These are phyloP conservation scores for Dicerorhinus sumatrensis DNA, from an alignment of 2,113 vertebrate genomes.

Conservation along the genomic window DNA sequence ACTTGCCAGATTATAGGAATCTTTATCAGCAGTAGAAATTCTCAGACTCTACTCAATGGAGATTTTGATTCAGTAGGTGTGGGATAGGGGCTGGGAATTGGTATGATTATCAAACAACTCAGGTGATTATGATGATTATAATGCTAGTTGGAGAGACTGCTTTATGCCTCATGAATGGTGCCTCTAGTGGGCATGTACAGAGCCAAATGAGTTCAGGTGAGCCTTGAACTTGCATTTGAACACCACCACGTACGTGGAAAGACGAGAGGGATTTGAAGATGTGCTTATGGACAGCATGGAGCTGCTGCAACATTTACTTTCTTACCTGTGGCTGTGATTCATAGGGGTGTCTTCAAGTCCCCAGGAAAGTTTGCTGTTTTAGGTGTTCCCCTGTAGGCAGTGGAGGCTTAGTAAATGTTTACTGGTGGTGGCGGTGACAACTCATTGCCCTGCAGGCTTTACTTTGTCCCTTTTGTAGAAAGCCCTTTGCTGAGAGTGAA, in stretches of 20 bases:
- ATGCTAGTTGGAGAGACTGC: neutral
- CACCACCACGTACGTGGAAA: neutral
- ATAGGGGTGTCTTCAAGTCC: neutral
- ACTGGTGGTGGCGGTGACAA: neutral
- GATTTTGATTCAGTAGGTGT: neutral
- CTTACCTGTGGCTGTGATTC: neutral
- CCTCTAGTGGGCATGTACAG: neutral
- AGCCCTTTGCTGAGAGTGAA: conserved; percentile 19
- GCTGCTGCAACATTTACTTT: neutral
- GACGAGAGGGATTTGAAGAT: neutral
- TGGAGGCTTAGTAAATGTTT: neutral
- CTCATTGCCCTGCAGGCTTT: neutral
- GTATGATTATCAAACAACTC: neutral
- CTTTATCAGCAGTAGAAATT: neutral
- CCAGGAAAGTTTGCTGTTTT: neutral
- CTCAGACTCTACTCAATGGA: neutral
- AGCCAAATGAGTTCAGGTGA: neutral
- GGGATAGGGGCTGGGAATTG: neutral
- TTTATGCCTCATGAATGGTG: neutral
- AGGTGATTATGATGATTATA: neutral
- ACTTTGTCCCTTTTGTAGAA: conserved; percentile 5
- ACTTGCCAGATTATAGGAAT: neutral
- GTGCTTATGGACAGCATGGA: neutral
- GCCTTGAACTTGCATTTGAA: neutral
- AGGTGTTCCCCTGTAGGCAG: neutral